A percentile compares a stretch with the other conserved stretches of the same genome.
These are phyloP conservation scores for Auanema freiburgensis DNA, from an alignment of 2,888 invertebrate genomes.

Conservation along the genomic window DNA sequence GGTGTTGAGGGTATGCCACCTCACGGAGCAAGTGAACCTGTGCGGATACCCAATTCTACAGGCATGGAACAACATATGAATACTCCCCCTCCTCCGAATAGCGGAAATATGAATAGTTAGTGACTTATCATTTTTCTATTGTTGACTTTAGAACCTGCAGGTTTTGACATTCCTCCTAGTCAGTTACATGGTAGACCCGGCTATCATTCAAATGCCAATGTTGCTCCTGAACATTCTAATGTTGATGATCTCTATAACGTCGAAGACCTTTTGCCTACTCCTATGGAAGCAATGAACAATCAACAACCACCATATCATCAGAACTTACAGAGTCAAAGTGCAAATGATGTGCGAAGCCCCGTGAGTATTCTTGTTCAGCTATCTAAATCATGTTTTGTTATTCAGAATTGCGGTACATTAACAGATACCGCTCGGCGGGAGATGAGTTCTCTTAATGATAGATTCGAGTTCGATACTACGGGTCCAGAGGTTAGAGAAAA, in stretches of 20 bases:
- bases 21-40: conserved; percentile 12
- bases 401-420: not conserved
- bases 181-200: not conserved
- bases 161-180: not conserved
- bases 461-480: conserved; percentile 46
- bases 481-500: conserved; percentile 36
- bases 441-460: conserved; percentile 34
- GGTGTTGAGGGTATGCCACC: not conserved
- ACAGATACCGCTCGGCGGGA: conserved; percentile 42
- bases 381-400: not conserved
- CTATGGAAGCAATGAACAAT: conserved; percentile 30
- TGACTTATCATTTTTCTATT: conserved; percentile 1
- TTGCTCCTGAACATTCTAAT: conserved; percentile 12
- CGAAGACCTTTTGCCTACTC: conserved; percentile 51
- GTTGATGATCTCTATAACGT: conserved; percentile 33
- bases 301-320: conserved; percentile 13
- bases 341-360: not conserved
- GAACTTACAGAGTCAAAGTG: not conserved
- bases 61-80: conserved; percentile 19
- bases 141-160: conserved; percentile 1
- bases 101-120: conserved; percentile 9
- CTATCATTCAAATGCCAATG: not conserved
- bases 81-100: conserved; percentile 17
- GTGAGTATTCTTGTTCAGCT: too few species aligned
- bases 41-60: conserved; percentile 14